A percentile compares a stretch with the other conserved stretches of the same genome.
Conservation (phyloP, 2,113 vertebrate genomes). For the Ciconia boyciana region DNA sequence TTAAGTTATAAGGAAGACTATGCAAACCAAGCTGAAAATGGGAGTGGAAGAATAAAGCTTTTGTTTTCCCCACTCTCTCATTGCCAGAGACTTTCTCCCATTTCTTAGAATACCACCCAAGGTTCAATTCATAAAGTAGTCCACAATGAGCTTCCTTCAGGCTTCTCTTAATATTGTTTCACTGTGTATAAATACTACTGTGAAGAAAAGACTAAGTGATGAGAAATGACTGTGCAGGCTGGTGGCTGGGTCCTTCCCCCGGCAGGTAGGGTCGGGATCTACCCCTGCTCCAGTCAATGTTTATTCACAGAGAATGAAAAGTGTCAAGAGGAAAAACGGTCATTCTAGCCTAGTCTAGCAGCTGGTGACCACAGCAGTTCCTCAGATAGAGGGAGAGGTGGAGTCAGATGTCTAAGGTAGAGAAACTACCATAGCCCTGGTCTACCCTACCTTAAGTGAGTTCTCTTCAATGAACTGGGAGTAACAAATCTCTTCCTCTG, state of each 20-base stretch:
- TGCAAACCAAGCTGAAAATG: background rate
- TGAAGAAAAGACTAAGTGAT: background rate
- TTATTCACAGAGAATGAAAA: background rate
- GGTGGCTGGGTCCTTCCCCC: background rate
- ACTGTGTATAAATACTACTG: background rate
- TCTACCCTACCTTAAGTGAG: background rate
- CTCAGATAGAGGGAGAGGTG: background rate
- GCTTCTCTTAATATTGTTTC: background rate
- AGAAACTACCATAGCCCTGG: background rate
- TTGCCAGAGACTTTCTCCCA: background rate
- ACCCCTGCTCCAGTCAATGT: background rate
- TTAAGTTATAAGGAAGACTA: background rate
- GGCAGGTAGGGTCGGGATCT: background rate
- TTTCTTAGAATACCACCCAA: background rate
- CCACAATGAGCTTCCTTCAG: background rate
- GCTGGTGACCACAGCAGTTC: background rate
- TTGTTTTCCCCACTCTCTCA: background rate
- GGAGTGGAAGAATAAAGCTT: background rate
- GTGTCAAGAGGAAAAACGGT: background rate
- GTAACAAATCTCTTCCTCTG: background rate
- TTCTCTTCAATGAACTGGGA: background rate
- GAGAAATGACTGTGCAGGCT: background rate
- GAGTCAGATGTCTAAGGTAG: background rate
- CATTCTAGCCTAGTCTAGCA: background rate
- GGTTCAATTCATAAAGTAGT: background rate